These are phyloP conservation scores for Oithona nana DNA, from an alignment of 2,888 invertebrate genomes.

Conservation along the genomic window DNA sequence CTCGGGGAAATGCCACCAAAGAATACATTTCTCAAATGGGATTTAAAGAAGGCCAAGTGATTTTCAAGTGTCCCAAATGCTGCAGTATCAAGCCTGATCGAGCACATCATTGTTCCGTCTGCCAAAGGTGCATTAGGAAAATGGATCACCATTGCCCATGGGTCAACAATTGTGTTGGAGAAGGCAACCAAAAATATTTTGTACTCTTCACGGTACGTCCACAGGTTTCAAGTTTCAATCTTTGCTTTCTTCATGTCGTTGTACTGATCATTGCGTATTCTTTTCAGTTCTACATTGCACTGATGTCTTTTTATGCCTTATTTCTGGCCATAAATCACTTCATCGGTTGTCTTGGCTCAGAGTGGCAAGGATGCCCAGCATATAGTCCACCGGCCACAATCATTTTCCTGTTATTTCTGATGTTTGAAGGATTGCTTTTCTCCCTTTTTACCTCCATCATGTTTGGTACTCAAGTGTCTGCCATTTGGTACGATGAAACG, in stretches of 20 bases:
- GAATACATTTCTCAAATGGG: constrained; percentile 88
- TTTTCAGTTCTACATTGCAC: constrained; percentile 89
- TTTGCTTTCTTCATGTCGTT: too few species aligned
- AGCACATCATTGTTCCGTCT: constrained; percentile 88
- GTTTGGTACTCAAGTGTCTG: constrained; percentile 87
- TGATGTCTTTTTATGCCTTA: constrained; percentile 80
- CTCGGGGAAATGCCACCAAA: constrained; percentile 83
- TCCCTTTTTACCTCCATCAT: constrained; percentile 94
- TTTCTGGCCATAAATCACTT: constrained; percentile 82
- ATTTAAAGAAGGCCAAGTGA: constrained; percentile 64
- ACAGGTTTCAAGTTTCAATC: constrained; percentile 5
- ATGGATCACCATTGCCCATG: constrained; percentile 86
- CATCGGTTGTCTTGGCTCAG: constrained; percentile 70
- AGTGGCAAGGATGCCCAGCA: constrained; percentile 83
- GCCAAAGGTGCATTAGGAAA: constrained; percentile 59
- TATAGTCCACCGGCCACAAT: constrained; percentile 92
- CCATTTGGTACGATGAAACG: constrained; percentile 97
- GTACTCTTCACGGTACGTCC: constrained; percentile 78
- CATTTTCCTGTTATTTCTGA: constrained; percentile 66
- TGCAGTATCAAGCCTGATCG: constrained; percentile 88
- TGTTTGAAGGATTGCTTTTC: constrained; percentile 65
- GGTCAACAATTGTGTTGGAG: constrained; percentile 98
- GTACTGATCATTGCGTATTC: too few species aligned
- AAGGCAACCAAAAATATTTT: constrained; percentile 98
- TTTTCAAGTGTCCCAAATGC: constrained; percentile 89